Evolutionary conservation across 2,797 vertebrate genomes (phyloP), one percentile per base, ranked within the genome.

Genomic region (Nannoperca australis): DNA sequence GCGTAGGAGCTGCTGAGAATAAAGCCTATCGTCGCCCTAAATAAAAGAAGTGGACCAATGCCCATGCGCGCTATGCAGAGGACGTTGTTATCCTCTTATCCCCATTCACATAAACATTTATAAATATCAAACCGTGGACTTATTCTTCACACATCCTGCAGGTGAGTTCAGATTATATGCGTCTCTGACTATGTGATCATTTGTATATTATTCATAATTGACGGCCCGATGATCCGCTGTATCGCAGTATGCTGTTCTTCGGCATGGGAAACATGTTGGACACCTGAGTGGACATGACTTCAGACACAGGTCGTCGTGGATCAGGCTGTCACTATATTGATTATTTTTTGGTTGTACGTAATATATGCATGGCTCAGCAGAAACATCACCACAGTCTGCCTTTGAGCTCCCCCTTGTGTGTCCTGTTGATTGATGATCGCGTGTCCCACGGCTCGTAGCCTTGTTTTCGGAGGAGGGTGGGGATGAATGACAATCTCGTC

Each of bases 61-160:
- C 84, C 0, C 90, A 84, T 91, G 90, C 91, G 88, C 75, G 60
- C 49, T 81, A 51, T 56, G 82, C 79, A 55, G 72, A 87, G 71
- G 70, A 81, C 79, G 73, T 74, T 71, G 34, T 53, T 73, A 66
- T 79, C 64, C 47, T 76, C 45, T 85, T 60, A 62, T 66, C 40
- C 34, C 24, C 61, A 18, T 24, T 42, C 54, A 65, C 45, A 32
- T 6, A 63, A 80, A 82, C 64, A 63, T n/a, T 67, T 24, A 18
- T 7, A 42, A 18, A 75, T 36, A 68, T 65, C 47, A 51, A 30
- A 56, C 65, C 4, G 59, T 58, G 74, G 56, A 24, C 15, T 24
- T 17, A 0, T 49, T 59, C 27, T 32, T 13, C 60, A 27, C 38
- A 1, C 69, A 24, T 61, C 34, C 70, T 42, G 51, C 86, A 87